Evolutionary conservation across 2,113 vertebrate genomes (phyloP).

Genomic region (Micronisus gabar): DNA sequence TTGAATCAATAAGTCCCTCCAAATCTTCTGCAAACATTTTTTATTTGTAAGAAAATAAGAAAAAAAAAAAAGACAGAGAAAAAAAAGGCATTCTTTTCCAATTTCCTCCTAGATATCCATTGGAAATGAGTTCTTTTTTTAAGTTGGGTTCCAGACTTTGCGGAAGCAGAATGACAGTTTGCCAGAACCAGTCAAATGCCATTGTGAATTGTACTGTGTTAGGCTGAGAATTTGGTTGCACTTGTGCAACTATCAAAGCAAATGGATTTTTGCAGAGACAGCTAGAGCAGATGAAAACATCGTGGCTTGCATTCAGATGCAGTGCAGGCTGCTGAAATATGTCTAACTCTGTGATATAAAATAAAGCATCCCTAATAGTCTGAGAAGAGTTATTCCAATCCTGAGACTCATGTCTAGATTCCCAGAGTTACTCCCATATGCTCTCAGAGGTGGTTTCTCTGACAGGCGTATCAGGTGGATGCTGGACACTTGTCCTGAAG

Average conservation of each 20-base stretch:
- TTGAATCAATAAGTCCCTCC: not conserved
- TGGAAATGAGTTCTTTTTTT: not conserved
- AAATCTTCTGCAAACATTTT: not conserved
- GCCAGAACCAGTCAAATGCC: not conserved
- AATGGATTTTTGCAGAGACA: not conserved
- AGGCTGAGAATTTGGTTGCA: not conserved
- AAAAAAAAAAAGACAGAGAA: fast-evolving
- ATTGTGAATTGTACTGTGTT: not conserved
- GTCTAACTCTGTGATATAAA: not conserved
- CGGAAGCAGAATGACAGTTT: not conserved
- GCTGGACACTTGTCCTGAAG: not conserved
- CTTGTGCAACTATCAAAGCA: not conserved
- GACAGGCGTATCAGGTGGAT: not conserved
- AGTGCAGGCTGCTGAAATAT: not conserved
- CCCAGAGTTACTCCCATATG: not conserved
- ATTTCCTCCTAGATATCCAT: not conserved
- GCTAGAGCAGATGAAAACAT: not conserved
- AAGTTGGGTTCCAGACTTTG: not conserved
- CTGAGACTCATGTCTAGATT: not conserved
- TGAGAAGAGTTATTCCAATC: not conserved
- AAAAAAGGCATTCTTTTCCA: not conserved
- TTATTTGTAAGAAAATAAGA: not conserved
- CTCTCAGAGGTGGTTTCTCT: not conserved
- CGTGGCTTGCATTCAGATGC: not conserved
- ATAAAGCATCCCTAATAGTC: not conserved